Evolutionary conservation across 1,140 invertebrate species (phyloP).

Genomic region (Caenorhabditis remanei): DNA sequence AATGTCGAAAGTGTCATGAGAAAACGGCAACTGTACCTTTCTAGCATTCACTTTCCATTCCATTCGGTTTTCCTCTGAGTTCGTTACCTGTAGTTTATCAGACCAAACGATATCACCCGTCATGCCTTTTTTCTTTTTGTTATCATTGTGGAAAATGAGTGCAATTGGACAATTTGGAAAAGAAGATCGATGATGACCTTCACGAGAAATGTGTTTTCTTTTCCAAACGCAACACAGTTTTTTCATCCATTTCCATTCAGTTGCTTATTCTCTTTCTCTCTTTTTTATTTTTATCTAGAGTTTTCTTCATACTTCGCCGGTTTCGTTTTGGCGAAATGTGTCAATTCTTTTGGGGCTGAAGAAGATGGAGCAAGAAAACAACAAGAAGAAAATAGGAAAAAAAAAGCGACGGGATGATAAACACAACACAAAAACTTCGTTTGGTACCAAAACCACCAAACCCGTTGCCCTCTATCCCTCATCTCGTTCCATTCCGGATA

Average conservation of each 20-base stretch:
- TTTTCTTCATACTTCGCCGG: neutral
- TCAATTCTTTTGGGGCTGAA: neutral
- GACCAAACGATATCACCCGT: neutral
- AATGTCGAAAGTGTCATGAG: neutral
- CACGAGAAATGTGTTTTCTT: slow-evolving; percentile 16
- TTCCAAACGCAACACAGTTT: neutral
- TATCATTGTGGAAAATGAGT: neutral
- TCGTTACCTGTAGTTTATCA: neutral
- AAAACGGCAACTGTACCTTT: neutral
- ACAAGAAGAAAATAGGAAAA: neutral
- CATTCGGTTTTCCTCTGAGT: neutral
- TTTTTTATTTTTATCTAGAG: neutral
- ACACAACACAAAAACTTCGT: slow-evolving; percentile 10
- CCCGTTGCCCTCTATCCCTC: neutral
- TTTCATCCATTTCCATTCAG: neutral
- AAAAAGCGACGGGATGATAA: neutral
- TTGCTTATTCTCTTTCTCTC: neutral
- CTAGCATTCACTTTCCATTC: too few relatives aligned
- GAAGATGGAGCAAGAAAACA: slow-evolving; percentile 3
- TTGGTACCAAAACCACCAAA: neutral
- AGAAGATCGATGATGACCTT: neutral
- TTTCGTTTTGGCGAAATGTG: neutral
- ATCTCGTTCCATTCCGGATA: neutral
- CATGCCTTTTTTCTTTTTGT: neutral
- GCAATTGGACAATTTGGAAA: neutral